Evolutionary conservation across 2,113 vertebrate species (phyloP).

Genomic region (Seriola rivoliana): DNA sequence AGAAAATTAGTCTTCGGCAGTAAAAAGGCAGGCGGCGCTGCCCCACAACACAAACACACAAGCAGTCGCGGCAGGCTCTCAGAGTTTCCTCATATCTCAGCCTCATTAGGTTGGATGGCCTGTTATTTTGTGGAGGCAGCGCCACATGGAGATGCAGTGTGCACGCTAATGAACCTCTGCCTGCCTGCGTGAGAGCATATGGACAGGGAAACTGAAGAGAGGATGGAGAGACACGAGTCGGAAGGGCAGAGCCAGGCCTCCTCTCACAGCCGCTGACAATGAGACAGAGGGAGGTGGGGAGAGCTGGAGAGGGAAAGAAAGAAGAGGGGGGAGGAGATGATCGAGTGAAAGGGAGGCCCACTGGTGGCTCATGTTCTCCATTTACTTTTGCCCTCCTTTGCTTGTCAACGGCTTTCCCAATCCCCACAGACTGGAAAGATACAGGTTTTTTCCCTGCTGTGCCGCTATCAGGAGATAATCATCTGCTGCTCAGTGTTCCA

Average conservation of each 20-base stretch:
- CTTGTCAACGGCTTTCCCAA: conserved; percentile 64
- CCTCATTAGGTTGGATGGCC: conserved; percentile 86
- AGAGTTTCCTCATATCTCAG: conserved; percentile 83
- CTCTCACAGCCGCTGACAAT: conserved; percentile 61
- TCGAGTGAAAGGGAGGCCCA: conserved; percentile 58
- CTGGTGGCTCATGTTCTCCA: conserved; percentile 60
- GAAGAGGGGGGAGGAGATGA: conserved; percentile 19
- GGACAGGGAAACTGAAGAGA: conserved; percentile 73
- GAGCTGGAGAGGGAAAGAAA: neutral
- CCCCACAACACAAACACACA: conserved; percentile 36
- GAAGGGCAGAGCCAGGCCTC: conserved; percentile 73
- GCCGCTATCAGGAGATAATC: conserved; percentile 80
- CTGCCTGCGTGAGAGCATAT: conserved; percentile 81
- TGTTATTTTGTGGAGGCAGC: conserved; percentile 83
- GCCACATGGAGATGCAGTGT: conserved; percentile 82
- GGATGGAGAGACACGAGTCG: conserved; percentile 71
- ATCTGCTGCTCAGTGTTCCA: conserved; percentile 78
- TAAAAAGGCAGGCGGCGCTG: conserved; percentile 51
- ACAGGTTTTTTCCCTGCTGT: conserved; percentile 73
- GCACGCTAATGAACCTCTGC: conserved; percentile 83
- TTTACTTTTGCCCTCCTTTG: conserved; percentile 63
- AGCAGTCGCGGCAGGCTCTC: conserved; percentile 58
- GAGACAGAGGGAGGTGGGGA: conserved; percentile 50
- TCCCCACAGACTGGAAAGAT: conserved; percentile 71
- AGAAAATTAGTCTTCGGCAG: conserved; percentile 77